Base-by-base conservation (phyloP, 2,113 vertebrate species). In the Perca fluviatilis region DNA sequence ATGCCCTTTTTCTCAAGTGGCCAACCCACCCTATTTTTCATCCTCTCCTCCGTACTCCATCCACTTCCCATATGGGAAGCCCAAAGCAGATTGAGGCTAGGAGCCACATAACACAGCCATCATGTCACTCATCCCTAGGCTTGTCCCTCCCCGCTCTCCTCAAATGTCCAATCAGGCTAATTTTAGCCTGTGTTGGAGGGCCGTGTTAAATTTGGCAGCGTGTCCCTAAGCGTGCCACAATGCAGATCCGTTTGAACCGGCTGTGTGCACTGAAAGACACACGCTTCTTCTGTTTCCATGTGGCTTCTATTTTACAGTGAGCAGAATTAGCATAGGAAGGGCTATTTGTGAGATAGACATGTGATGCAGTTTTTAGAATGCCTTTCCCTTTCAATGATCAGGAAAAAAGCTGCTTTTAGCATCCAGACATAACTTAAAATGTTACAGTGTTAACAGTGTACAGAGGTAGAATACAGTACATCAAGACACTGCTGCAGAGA, bases 111-210 rank as follows among this genome's bases (percentile, higher is more conserved):
- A 16, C 70, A 68, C 61, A 68, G 62, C 68, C 73, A 60, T 80
- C 83, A 74, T 80, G 92, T 86, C 88, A 84, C 63, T 88, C 90
- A 85, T 85, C 68, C 76, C 62, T 63, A 57, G n/a, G 61, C 70
- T 68, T 74, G 49, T 58, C 54, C 83, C 76, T 69, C 46, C 66
- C 47, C 5, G 0, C 73, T 87, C 82, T 69, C 79, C 88, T 90
- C 84, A 85, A 74, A 93, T 89, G 86, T 91, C 90, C 86, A 92
- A 92, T 94, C 80, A 71, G 85, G 84, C 88, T 93, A 89, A 94
- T 89, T 94, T 92, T 93, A 93, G 88, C 83, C 70, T 2, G 54
- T 50, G 84, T 87, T 64, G 46, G 69, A 86, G 74, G 76, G 36
- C 51, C 7, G 4, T 36, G 85, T 93, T 91, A 89, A 92, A 91